phyloP scores from a whole-genome alignment of 2,113 vertebrate genomes.

The Sebastes schlegelii region DNA sequence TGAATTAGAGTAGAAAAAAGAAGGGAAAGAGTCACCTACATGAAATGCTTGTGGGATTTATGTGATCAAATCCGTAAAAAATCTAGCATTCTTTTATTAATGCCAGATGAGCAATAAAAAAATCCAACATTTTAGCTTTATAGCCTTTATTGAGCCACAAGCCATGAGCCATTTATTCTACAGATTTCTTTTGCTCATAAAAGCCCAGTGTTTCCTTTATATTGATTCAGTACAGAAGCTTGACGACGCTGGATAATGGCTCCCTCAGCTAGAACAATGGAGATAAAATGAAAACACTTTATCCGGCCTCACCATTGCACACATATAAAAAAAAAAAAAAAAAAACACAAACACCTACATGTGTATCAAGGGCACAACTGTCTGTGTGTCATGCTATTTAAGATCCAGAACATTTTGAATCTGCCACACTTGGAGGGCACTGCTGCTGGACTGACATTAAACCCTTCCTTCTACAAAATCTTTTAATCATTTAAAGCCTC shows the following conservation, averaged over 20 bases:
- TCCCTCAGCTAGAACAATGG: slow-evolving; percentile 14
- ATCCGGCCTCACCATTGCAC: neutral
- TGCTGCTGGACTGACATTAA: neutral
- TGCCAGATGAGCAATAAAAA: neutral
- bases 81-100: neutral
- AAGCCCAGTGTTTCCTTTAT: slow-evolving; percentile 13
- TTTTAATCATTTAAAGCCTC: neutral
- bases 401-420: neutral
- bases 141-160: neutral
- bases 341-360: slow-evolving; percentile 5
- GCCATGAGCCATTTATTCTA: neutral
- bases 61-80: neutral
- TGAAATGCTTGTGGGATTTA: neutral
- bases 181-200: neutral
- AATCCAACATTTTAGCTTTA: neutral
- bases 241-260: slow-evolving; percentile 10
- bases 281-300: slow-evolving; percentile 21
- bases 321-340: neutral
- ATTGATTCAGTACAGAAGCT: neutral
- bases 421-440: neutral
- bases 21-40: neutral
- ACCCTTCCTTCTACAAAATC: neutral
- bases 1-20: neutral
- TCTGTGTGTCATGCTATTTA: neutral
- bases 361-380: neutral